Conservation (phyloP, 1,140 invertebrate genomes). For the silkworm (Bombyx mori) region ASM3026992v2 NC_085116.1:12636501-12637000, state of each 20-base stretch:
- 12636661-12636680: neutral
- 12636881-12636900: constrained; percentile 91
- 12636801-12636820: constrained; percentile 92
- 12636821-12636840: constrained; percentile 94
- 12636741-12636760: constrained; percentile 85
- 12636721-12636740: constrained; percentile 95
- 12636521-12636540: too few relatives aligned
- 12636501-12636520: too few relatives aligned
- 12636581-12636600: too few relatives aligned
- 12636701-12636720: constrained; percentile 88
- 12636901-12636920: constrained; percentile 86
- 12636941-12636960: constrained; percentile 1
- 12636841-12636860: constrained; percentile 95
- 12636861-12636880: constrained; percentile 88
- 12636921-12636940: constrained; percentile 85
- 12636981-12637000: neutral
- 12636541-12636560: too few relatives aligned
- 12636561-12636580: too few relatives aligned
- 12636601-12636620: too few relatives aligned
- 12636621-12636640: too few relatives aligned
- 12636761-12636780: constrained; percentile 82
- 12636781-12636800: constrained; percentile 95
- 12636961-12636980: neutral
- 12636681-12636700: constrained; percentile 73
- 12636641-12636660: neutral